Evolutionary conservation across 2,888 invertebrate species (phyloP), one percentile per base, ranked within the genome.

Genomic region (Agrochola lota): DNA sequence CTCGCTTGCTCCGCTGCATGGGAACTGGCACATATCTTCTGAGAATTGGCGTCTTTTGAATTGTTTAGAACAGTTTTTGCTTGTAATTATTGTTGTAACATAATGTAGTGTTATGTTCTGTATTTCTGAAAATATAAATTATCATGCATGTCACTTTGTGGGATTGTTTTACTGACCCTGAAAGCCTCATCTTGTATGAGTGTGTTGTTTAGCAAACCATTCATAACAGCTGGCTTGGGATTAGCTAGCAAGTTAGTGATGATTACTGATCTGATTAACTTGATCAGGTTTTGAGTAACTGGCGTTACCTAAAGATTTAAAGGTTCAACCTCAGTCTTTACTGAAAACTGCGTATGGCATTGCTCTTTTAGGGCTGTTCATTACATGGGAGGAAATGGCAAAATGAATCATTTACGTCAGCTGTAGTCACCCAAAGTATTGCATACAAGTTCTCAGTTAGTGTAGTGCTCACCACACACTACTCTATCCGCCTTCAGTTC

Each of bases 21-120:
- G 87, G 95, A 95, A 95, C 91, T 93, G 83, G 95, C 91, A 91
- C 95, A 93, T 82, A 86, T 91, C 91, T 91, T 90, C 89, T 86
- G 88, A 88, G 89, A 90, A 91, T 87, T 88, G 79, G 86, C 84
- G 84, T 88, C 90, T 90, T 89, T 87, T 90, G 84, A 86, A 89
- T 89, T 87, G 86, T 81, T 77, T 77, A 77, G 78, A 83, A 78
- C 82, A 81, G 75, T 87, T 88, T 86, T 88, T 87, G 66, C 77
- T 80, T 73, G 80, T 86, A 85, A 85, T 88, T 81, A 86, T 81
- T 86, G 75, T 78, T 81, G 81, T 82, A 83, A 83, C 74, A 75
- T 77, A 83, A 79, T 81, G 66, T 76, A 55, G 66, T 77, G 67
- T 77, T 78, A 78, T 78, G 71, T 75, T 60, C 72, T 74, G 71